Conservation (phyloP, 2,113 vertebrate genomes). For the Sebastes schlegelii region DNA sequence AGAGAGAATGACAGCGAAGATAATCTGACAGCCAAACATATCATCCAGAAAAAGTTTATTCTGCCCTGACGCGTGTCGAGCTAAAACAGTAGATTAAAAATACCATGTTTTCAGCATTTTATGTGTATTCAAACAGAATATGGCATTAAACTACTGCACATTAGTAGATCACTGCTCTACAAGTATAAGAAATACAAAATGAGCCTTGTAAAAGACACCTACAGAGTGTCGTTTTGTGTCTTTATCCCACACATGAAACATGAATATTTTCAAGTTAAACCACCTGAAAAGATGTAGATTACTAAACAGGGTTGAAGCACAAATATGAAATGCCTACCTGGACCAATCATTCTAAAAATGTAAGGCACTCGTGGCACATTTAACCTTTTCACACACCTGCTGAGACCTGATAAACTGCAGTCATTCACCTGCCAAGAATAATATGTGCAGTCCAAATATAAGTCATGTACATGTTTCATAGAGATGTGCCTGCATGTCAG, state of each 20-base stretch:
- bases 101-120: not conserved
- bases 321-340: not conserved
- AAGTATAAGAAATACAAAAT: not conserved
- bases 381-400: slow-evolving; percentile 10
- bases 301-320: not conserved
- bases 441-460: slow-evolving; percentile 2
- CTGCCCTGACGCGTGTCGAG: not conserved
- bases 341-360: slow-evolving; percentile 4
- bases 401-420: slow-evolving; percentile 25
- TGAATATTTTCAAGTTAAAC: not conserved
- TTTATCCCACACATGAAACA: not conserved
- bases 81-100: not conserved
- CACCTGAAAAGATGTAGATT: slow-evolving; percentile 4
- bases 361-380: not conserved
- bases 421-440: not conserved
- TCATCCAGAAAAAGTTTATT: not conserved
- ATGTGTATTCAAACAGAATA: not conserved
- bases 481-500: not conserved
- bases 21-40: not conserved
- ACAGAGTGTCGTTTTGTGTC: not conserved
- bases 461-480: not conserved
- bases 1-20: slow-evolving; percentile 7
- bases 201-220: not conserved
- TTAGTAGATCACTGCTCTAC: no score
- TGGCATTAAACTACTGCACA: no score